Evolutionary conservation across 2,888 invertebrate species (phyloP), one percentile per base, ranked within the genome.

Genomic region (Dasysyrphus tricinctus): DNA sequence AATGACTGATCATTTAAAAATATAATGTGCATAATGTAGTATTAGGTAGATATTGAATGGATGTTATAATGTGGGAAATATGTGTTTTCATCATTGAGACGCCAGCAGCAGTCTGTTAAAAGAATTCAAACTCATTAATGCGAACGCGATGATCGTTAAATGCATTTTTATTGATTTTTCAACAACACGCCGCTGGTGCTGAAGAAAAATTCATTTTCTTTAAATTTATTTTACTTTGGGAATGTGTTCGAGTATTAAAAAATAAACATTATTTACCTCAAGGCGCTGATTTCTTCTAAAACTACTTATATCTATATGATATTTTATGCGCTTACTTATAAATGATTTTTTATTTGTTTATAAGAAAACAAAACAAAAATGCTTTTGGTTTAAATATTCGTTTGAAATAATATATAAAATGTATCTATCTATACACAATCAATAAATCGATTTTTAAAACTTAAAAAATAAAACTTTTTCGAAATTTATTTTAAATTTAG

Each of bases 161-260:
- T 86, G 86, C 82, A 82, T 56, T 82, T 86, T 86, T 82, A 86
- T 86, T 79, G 82, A 86, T 82, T 82, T 79, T 54, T 54, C 59
- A 82, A 82, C 74, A 79, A 72, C 3, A 42, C 42, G 19, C 69
- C 61, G 42, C 24, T 29, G 29, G 5, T 32, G 5, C n/a, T n/a
- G n/a, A n/a, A n/a, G 32, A 32, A 37, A 44, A 81, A 79, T 86
- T 75, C 75, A 82, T 86, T 78, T 86, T 78, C 42, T 51, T 79
- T 74, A 44, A 65, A 82, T 86, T 82, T 86, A 79, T 86, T 86
- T 86, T 78, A 63, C 86, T 86, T 78, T 72, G 82, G 82, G 82
- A 86, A 82, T 86, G 74, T 82, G 86, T 79, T 86, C 86, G 86
- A 86, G 86, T 86, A 86, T 86, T 86, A 86, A 79, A 82, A 86